Evolutionary conservation across 1,140 invertebrate species (phyloP), one percentile per base, ranked within the genome.

Genomic region (Mycetomoellerius zeteki): DNA sequence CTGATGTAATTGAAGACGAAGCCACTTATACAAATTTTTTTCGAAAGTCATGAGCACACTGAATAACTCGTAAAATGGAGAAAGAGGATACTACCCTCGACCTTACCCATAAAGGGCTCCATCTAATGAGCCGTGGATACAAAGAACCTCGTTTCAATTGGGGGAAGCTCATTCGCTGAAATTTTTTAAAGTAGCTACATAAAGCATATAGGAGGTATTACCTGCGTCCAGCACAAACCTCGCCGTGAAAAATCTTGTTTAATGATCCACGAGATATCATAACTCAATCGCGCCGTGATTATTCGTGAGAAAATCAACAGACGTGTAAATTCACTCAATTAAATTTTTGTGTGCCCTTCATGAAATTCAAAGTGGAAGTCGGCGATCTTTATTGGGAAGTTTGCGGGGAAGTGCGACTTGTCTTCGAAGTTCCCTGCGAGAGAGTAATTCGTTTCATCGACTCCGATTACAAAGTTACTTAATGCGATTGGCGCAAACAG

Each of bases 381-480:
- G 80, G 14, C 10, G 80, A 73, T 75, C 69, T 62, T 69, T 43
- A 30, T 75, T 73, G 69, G 47, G 56, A 84, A 84, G 69, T 73
- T 84, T 75, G 71, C 56, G 80, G 69, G 37, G 8, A 60, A 73
- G 54, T 82, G 37, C 67, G 80, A 84, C 80, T 75, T 62, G 69
- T 75, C 80, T 47, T 47, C 69, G 3, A 60, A 84, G 80, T 84
- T 84, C 67, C 19, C 37, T 54, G 54, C 50, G 54, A 84, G 58
- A 75, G 80, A 75, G 69, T 84, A 84, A 84, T 43, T 84, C 80
- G 71, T 84, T 84, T 84, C 69, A 84, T 84, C 69, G 80, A 75
- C 69, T 84, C 37, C 80, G 69, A 84, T 84, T 84, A 84, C 80
- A 84, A 84, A 84, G 80, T 84, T 84, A 69, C 80, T 84, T 84